phyloP scores from a whole-genome alignment of 1,140 invertebrate genomes.

The Scaptomyza montana region DNA sequence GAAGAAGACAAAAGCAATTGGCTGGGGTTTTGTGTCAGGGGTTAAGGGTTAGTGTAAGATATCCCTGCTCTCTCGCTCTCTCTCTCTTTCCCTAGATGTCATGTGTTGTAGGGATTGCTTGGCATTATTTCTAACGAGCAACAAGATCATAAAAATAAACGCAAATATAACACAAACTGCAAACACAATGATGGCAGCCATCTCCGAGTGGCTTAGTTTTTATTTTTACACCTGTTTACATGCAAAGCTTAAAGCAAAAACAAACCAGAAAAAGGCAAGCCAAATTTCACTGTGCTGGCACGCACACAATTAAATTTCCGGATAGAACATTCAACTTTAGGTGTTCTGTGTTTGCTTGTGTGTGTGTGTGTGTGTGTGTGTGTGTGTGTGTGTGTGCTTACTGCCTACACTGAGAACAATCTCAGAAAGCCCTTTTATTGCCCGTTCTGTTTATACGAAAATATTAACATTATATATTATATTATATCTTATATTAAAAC shows the following conservation, averaged over 20 bases:
- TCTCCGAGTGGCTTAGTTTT: slow-evolving; percentile 74
- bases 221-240: slow-evolving; percentile 82
- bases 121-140: slow-evolving; percentile 79
- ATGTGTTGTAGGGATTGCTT: slow-evolving; percentile 46
- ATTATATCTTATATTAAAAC: too few relatives aligned
- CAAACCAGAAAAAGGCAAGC: slow-evolving; percentile 20
- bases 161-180: slow-evolving; percentile 75
- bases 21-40: not conserved
- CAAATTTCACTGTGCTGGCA: slow-evolving; percentile 73
- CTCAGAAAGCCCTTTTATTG: too few relatives aligned
- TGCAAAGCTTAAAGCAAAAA: slow-evolving; percentile 55
- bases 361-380: too few relatives aligned
- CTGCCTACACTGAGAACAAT: too few relatives aligned
- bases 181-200: slow-evolving; percentile 60
- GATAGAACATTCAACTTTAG: slow-evolving; percentile 61
- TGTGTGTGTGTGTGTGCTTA: slow-evolving; percentile 11
- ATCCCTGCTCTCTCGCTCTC: slow-evolving; percentile 22
- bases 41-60: slow-evolving; percentile 3
- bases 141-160: slow-evolving; percentile 83
- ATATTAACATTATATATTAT: too few relatives aligned
- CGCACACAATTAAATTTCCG: slow-evolving; percentile 82
- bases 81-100: slow-evolving; percentile 17
- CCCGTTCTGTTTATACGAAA: too few relatives aligned
- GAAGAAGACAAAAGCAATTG: slow-evolving; percentile 24
- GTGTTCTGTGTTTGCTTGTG: slow-evolving; percentile 9